Base-by-base conservation (phyloP, 1,140 invertebrate species). In the Riptortus pedestris region DNA sequence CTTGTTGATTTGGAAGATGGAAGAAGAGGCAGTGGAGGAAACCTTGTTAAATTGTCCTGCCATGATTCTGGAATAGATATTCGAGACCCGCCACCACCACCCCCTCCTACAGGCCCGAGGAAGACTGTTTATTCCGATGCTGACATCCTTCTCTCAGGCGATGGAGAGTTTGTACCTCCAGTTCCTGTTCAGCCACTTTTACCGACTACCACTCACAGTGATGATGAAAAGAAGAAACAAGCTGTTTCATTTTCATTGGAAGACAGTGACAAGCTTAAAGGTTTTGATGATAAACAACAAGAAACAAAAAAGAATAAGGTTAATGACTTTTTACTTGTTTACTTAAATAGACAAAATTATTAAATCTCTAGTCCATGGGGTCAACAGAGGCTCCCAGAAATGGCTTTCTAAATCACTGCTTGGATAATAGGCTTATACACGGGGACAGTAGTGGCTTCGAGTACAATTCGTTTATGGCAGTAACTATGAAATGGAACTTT, bases 11-110 rank as follows among this genome's bases (percentile, higher is more conserved):
- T 52, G n/a, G 65, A 65, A 57, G 62, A 63, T 24, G 62, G 60
- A 14, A 64, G 68, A 38, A 31, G 68, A 55, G 64, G 61, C 18
- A 67, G 68, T 31, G 64, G 65, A 43, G 61, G 68, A 11, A 52
- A 66, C 72, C 80, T 85, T 72, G 80, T 83, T 68, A 90, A 90
- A 75, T 80, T 85, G 65, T 88, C 85, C 67, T 90, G 87, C 78
- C 87, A 90, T 74, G 88, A 91, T 77, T 90, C 87, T n/a, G 88
- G 88, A 68, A 91, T 91, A 71, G 88, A 91, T 75, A 90, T 90
- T 67, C 80, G 87, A 70, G 88, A 90, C 70, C 69, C n/a, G 60
- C 65, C 45, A 31, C 83, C 84, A 63, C 78, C 76, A 71, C 72
- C 77, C 67, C 74, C 75, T 22, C 51, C 51, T n/a, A 76, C 75